Percentiles rank a stretch among this genome's conserved stretches.
Conservation (phyloP, 37 sponge, comb jelly and placozoan species). For the Tethya wilhelma region DNA sequence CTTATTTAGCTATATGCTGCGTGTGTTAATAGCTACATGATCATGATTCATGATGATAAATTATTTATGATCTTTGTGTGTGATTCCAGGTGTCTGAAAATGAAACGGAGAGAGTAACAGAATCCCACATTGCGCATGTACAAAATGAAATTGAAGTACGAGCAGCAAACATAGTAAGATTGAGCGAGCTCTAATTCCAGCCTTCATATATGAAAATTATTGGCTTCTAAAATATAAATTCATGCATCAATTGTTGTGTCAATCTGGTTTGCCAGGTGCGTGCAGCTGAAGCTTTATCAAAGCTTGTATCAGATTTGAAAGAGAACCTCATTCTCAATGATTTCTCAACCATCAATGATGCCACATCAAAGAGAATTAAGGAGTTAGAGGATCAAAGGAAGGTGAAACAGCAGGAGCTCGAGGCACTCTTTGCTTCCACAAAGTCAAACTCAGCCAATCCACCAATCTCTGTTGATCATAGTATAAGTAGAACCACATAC, state of each 20-base stretch:
- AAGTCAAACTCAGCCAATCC: background rate
- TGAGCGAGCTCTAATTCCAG: background rate
- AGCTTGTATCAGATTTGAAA: slow-evolving; percentile 85
- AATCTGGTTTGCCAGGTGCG: slow-evolving; percentile 72
- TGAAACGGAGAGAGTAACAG: slow-evolving; percentile 35
- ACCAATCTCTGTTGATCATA: background rate
- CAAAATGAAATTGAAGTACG: slow-evolving; percentile 81
- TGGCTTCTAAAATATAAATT: background rate
- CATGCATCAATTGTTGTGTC: background rate
- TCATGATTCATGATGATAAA: background rate
- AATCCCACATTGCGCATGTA: slow-evolving; percentile 64
- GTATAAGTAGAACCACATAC: background rate
- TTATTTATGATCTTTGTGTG: background rate
- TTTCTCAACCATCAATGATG: slow-evolving; percentile 87
- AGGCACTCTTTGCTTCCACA: background rate
- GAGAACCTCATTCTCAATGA: slow-evolving; percentile 91
- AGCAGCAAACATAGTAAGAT: slow-evolving; percentile 87
- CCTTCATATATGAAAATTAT: background rate
- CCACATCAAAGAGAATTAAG: slow-evolving; percentile 34
- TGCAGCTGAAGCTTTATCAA: slow-evolving; percentile 82
- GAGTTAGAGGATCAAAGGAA: slow-evolving; percentile 37
- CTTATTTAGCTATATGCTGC: too few species aligned
- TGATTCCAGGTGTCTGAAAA: slow-evolving; percentile 43
- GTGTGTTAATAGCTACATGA: too few species aligned
- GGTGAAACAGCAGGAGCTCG: slow-evolving; percentile 22